Percentiles rank a stretch among this genome's conserved stretches.
Conservation (phyloP, 2,888 invertebrate genomes). For the Macrosiphum euphorbiae region DNA sequence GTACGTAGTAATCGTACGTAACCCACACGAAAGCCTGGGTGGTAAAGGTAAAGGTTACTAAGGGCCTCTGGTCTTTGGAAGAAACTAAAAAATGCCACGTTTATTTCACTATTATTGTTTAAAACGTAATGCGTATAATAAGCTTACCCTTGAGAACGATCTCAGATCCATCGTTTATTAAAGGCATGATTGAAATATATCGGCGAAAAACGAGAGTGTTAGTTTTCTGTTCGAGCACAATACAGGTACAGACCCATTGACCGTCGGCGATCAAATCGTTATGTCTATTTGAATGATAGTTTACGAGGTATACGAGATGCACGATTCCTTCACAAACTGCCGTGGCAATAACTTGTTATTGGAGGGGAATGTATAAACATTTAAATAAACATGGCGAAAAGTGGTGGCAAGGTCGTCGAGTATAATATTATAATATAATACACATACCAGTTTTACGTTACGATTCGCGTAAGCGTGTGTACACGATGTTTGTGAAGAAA, state of each 20-base stretch:
- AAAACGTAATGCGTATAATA: neutral
- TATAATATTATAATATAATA: neutral
- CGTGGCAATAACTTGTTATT: neutral
- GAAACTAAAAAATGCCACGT: neutral
- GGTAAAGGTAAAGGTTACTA: neutral
- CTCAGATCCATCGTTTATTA: conserved; percentile 27
- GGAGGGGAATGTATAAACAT: conserved; percentile 20
- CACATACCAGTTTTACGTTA: neutral
- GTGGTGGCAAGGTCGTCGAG: conserved; percentile 62
- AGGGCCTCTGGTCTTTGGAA: neutral
- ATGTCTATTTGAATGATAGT: conserved; percentile 4
- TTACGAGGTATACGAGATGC: neutral
- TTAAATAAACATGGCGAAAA: neutral
- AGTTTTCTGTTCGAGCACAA: neutral
- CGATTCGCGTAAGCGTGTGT: neutral
- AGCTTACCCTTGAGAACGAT: conserved; percentile 32
- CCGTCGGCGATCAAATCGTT: conserved; percentile 32
- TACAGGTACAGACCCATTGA: neutral
- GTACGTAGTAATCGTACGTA: neutral
- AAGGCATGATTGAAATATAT: conserved; percentile 37
- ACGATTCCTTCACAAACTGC: neutral
- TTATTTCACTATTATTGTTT: too few relatives aligned
- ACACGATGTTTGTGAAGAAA: neutral
- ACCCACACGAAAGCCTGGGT: neutral
- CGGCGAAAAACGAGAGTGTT: neutral